Evolutionary conservation across 2,113 vertebrate species (phyloP).

Genomic region (Ovis canadensis): DNA sequence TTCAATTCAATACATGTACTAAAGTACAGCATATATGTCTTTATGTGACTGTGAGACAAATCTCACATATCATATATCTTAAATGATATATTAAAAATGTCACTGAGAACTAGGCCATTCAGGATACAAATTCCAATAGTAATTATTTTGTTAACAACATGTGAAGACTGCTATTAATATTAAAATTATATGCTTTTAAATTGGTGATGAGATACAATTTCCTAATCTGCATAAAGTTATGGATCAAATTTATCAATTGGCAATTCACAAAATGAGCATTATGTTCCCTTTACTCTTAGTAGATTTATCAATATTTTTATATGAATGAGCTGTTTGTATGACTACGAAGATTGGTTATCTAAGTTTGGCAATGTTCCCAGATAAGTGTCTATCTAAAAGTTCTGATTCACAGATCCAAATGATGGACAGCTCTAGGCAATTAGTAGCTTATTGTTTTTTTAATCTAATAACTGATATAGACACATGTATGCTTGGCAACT

Average conservation of each 20-base stretch:
- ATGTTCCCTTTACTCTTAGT: background rate
- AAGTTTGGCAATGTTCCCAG: background rate
- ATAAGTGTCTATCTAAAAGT: background rate
- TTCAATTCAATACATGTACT: background rate
- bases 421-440: background rate
- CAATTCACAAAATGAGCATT: background rate
- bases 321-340: background rate
- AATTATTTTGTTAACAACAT: background rate
- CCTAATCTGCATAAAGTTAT: background rate
- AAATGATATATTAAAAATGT: background rate
- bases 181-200: background rate
- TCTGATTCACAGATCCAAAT: background rate
- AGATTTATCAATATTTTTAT: background rate
- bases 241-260: background rate
- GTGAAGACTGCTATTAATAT: background rate
- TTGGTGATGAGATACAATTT: background rate
- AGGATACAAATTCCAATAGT: background rate
- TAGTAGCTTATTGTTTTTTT: background rate
- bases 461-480: background rate
- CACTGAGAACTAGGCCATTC: background rate
- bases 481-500: background rate
- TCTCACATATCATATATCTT: background rate
- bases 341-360: background rate
- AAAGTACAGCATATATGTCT: background rate
- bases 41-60: background rate